Percentiles rank a stretch among this genome's conserved stretches.
Evolutionary conservation across 2,888 invertebrate species (phyloP).

Genomic region (Eilema depressum): DNA sequence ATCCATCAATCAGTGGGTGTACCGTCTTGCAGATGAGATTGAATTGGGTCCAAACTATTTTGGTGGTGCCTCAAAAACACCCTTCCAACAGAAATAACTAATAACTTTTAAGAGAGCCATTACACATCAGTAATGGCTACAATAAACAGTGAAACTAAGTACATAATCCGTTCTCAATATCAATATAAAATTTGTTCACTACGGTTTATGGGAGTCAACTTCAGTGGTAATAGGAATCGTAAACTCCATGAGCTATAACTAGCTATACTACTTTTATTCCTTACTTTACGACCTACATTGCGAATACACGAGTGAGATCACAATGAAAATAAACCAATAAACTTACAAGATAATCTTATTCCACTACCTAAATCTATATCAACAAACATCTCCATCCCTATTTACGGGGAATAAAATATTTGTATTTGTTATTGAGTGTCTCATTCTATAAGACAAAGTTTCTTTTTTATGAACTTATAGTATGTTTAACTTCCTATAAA

Average conservation of each 20-base stretch:
- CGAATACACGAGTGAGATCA: neutral
- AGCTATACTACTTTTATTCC: conserved; percentile 1
- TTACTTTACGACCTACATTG: neutral
- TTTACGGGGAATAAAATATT: conserved; percentile 4
- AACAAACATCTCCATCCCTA: neutral
- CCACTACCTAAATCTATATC: neutral
- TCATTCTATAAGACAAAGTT: neutral
- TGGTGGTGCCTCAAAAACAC: too few species aligned
- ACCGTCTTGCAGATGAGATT: too few species aligned
- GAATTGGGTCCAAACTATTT: too few species aligned
- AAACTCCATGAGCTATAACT: neutral
- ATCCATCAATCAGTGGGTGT: too few species aligned
- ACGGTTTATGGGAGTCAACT: conserved; percentile 3
- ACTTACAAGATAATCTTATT: neutral
- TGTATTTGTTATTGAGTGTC: neutral
- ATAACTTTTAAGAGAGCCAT: too few species aligned
- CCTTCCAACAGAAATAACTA: too few species aligned
- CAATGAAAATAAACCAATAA: conserved; percentile 2
- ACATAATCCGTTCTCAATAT: neutral
- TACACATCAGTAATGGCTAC: neutral
- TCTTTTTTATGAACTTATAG: neutral
- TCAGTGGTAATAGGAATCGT: conserved; percentile 3
- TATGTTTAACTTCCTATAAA: neutral
- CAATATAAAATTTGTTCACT: neutral
- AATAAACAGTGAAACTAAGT: neutral